Base-by-base conservation (phyloP, 2,113 vertebrate genomes). In the Athene cunicularia region DNA sequence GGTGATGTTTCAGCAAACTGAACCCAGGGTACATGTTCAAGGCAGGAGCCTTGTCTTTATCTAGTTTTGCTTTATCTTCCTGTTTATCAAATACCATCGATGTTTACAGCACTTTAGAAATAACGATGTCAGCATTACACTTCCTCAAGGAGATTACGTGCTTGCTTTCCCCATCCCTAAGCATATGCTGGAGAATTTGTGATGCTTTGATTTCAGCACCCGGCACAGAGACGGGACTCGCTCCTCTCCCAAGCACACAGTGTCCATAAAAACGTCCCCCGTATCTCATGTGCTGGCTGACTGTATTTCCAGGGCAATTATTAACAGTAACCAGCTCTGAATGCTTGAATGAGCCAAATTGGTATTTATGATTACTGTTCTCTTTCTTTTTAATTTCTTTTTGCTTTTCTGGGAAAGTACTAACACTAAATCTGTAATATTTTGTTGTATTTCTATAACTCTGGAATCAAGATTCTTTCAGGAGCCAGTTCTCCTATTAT, bases 21-120 rank as follows among this genome's bases (percentile, higher is more conserved):
- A 79, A 18, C 16, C 3, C 0, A 0, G 22, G 12, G 21, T 21
- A 26, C 28, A 1, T 1, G 0, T 11, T 53, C 32, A 32, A 18
- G 39, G 52, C 60, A 59, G 75, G 37, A 55, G 50, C 62, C 52
- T 43, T 21, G 24, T 39, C 28, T 74, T 83, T 30, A 41, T 53
- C 73, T 39, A 4, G 6, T 27, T 75, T 47, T 47, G 41, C 47
- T 80, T 66, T 84, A 30, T 37, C 37, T 33, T 8, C 50, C 49
- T 21, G 28, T 45, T 88, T 59, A 81, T 60, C 63, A 59, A 88
- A 39, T 6, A 19, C 33, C 11, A 2, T 16, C 30, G 0, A 2
- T 37, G 55, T 56, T 92, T 43, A 32, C 68, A 52, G 86, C 55
- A 5, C 64, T 80, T 55, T 13, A n/a, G 45, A 74, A 94, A 53